A percentile compares a stretch with the other conserved stretches of the same genome.
Conservation (phyloP, 2,113 vertebrate genomes). For the Microcebus griseorufus region DNA sequence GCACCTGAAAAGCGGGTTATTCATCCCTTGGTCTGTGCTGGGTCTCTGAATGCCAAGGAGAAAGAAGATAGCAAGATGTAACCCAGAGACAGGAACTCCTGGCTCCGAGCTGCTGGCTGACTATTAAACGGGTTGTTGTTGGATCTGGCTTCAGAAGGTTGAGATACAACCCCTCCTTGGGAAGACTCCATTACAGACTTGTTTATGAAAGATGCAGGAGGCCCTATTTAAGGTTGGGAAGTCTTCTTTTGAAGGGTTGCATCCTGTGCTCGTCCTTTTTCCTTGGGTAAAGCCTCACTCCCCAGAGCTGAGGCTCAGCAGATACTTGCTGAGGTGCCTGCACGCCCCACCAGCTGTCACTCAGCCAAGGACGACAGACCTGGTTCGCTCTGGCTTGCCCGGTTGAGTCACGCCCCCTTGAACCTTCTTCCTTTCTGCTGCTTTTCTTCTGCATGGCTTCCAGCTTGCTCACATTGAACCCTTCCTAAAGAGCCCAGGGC, state of each 20-base stretch:
- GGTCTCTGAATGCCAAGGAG: neutral
- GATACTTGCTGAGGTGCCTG: neutral
- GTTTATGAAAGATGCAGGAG: neutral
- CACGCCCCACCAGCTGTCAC: neutral
- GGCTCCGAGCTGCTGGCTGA: neutral
- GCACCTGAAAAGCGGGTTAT: slow-evolving; percentile 28
- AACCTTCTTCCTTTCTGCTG: neutral
- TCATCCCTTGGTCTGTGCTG: neutral
- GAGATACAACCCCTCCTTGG: neutral
- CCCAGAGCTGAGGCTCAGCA: neutral
- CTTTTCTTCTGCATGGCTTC: slow-evolving; percentile 31
- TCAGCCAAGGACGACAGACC: neutral
- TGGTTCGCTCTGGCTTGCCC: neutral
- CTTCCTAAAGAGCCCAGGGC: neutral
- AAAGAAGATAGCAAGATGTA: neutral
- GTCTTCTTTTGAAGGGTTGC: neutral
- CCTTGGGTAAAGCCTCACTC: neutral
- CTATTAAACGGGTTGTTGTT: neutral
- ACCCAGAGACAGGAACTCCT: neutral
- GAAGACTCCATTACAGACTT: neutral
- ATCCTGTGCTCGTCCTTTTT: neutral
- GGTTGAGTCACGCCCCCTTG: neutral
- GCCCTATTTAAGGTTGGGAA: neutral
- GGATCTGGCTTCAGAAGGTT: neutral
- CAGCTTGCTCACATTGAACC: neutral